phyloP scores from a whole-genome alignment of 2,113 vertebrate species.

The Notothenia coriiceps region DNA sequence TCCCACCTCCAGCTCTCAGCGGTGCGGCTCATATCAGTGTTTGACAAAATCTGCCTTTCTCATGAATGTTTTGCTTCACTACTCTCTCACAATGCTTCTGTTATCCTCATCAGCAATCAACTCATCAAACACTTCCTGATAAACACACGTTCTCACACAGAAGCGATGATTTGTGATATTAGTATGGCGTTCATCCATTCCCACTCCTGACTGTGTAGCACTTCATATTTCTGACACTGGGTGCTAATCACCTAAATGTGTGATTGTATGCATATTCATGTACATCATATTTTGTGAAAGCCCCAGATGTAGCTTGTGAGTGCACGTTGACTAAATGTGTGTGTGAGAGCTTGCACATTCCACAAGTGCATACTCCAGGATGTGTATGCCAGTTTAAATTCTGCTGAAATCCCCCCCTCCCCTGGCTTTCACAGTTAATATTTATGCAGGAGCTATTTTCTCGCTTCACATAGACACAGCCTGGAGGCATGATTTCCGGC shows the following conservation, averaged over 20 bases:
- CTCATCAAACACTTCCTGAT: neutral
- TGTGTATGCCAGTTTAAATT: slow-evolving; percentile 63
- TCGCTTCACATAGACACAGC: slow-evolving; percentile 67
- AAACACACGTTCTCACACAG: slow-evolving; percentile 2
- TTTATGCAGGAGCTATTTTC: slow-evolving; percentile 73
- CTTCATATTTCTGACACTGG: neutral
- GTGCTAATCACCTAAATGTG: slow-evolving; percentile 13
- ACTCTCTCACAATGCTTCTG: neutral
- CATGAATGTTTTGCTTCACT: slow-evolving; percentile 1
- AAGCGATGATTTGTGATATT: slow-evolving; percentile 11
- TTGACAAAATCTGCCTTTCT: slow-evolving; percentile 6
- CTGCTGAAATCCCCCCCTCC: slow-evolving; percentile 57
- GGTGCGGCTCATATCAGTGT: slow-evolving; percentile 12
- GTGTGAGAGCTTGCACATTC: slow-evolving; percentile 54
- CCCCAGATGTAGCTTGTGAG: slow-evolving; percentile 31
- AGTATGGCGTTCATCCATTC: neutral
- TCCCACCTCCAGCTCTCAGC: slow-evolving; percentile 14
- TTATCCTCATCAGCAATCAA: neutral
- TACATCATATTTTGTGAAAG: neutral
- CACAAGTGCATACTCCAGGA: slow-evolving; percentile 67
- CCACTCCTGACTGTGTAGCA: neutral
- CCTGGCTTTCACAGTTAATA: slow-evolving; percentile 65
- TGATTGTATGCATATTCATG: slow-evolving; percentile 2
- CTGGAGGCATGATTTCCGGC: slow-evolving; percentile 74
- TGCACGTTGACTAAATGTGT: slow-evolving; percentile 31